Evolutionary conservation across 2,113 vertebrate species (phyloP).

Genomic region (Heteronetta atricapilla): DNA sequence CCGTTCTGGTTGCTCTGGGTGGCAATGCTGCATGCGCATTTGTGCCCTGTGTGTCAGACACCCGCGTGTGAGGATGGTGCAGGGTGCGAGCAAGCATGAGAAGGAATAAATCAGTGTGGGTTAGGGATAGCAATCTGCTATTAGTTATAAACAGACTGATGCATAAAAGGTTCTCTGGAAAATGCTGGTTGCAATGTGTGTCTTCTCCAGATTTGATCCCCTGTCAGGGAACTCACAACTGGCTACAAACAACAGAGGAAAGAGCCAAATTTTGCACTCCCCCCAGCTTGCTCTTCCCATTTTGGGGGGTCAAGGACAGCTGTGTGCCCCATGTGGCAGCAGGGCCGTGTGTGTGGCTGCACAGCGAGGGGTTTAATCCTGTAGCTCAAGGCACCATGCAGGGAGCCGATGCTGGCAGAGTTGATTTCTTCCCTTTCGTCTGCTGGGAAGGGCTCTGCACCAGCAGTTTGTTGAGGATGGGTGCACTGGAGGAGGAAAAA

Average conservation of each 20-base stretch:
- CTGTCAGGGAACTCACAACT: background rate
- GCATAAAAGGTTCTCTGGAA: background rate
- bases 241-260: background rate
- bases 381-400: background rate
- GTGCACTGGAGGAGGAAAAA: background rate
- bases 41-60: background rate
- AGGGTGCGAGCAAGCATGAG: accelerated
- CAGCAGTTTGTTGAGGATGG: background rate
- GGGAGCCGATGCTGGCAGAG: slow-evolving; percentile 1
- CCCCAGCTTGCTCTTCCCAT: background rate
- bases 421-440: background rate
- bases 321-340: background rate
- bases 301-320: background rate
- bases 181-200: background rate
- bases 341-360: background rate
- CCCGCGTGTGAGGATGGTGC: background rate
- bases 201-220: background rate
- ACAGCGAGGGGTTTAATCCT: background rate
- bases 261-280: background rate
- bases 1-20: background rate
- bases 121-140: background rate
- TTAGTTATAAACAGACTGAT: background rate
- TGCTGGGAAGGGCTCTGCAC: background rate
- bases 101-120: background rate
- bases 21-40: background rate